Evolutionary conservation across 2,797 vertebrate genomes (phyloP).

Genomic region (Thalassophryne amazonica): DNA sequence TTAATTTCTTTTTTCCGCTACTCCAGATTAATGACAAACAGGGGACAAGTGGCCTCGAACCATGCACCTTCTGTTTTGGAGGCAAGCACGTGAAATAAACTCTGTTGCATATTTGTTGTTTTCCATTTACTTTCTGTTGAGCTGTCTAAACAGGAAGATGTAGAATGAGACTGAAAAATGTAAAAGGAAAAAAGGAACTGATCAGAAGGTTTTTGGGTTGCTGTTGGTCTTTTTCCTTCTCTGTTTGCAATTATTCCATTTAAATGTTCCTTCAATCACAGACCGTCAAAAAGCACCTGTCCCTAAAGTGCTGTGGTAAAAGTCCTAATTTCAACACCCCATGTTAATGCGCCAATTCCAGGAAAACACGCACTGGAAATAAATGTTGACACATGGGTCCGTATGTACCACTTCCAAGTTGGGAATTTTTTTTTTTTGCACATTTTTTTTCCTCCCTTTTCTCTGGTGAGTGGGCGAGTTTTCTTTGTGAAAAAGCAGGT

Average conservation of each 20-base stretch:
- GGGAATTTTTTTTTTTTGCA: constrained; percentile 16
- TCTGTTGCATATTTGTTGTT: too few relatives aligned
- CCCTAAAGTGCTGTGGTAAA: constrained; percentile 21
- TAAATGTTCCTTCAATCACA: constrained; percentile 24
- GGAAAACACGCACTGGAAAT: constrained; percentile 41
- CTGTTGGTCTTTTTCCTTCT: constrained; percentile 27
- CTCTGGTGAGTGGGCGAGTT: constrained; percentile 43
- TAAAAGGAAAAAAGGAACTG: constrained; percentile 1
- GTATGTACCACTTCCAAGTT: constrained; percentile 18
- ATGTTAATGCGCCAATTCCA: constrained; percentile 39
- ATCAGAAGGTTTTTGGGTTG: constrained; percentile 15
- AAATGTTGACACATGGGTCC: constrained; percentile 52
- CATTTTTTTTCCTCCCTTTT: constrained; percentile 24
- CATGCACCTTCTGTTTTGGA: too few relatives aligned
- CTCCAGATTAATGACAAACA: too few relatives aligned
- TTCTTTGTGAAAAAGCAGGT: constrained; percentile 33
- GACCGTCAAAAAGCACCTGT: constrained; percentile 44
- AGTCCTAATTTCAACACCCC: constrained; percentile 35
- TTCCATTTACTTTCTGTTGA: too few relatives aligned
- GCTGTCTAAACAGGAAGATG: too few relatives aligned
- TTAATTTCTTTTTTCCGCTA: too few relatives aligned
- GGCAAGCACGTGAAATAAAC: too few relatives aligned
- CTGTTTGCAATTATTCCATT: constrained; percentile 32
- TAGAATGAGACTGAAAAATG: too few relatives aligned
- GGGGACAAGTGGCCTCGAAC: too few relatives aligned